Percentiles rank a stretch among this genome's conserved stretches.
Evolutionary conservation across 1,140 invertebrate species (phyloP).

Genomic region (Fopius arisanus): DNA sequence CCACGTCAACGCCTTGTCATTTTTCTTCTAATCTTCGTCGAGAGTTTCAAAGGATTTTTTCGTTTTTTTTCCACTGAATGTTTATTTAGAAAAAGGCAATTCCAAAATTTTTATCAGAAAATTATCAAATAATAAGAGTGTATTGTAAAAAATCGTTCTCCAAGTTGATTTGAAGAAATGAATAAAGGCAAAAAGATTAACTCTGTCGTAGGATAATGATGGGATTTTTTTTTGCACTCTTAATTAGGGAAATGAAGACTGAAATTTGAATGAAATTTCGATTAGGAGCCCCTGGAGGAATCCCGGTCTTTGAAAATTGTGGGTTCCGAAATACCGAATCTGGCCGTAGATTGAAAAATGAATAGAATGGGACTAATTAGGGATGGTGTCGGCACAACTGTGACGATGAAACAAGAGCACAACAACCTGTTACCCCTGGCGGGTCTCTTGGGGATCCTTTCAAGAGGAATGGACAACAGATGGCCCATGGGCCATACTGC

Average conservation of each 20-base stretch:
- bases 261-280: neutral
- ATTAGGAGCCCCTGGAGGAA: neutral
- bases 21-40: neutral
- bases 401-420: slow-evolving; percentile 26
- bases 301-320: neutral
- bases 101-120: too few species aligned
- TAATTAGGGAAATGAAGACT: too few species aligned
- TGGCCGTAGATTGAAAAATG: neutral
- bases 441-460: slow-evolving; percentile 28
- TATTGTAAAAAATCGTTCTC: too few species aligned
- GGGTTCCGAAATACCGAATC: neutral
- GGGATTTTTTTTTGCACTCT: too few species aligned
- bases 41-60: neutral
- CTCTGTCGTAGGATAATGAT: too few species aligned
- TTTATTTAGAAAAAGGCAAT: too few species aligned
- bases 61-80: too few species aligned
- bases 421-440: slow-evolving; percentile 48
- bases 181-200: too few species aligned
- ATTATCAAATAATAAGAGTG: too few species aligned
- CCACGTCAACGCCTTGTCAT: slow-evolving; percentile 9
- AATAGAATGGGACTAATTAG: neutral
- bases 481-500: slow-evolving; percentile 39
- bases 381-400: slow-evolving; percentile 10
- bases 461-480: slow-evolving; percentile 49
- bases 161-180: too few species aligned